Evolutionary conservation across 92 coral and sea anemone genomes (phyloP), one percentile per base, ranked within the genome.

Genomic region (Zoanthus solanderi): DNA sequence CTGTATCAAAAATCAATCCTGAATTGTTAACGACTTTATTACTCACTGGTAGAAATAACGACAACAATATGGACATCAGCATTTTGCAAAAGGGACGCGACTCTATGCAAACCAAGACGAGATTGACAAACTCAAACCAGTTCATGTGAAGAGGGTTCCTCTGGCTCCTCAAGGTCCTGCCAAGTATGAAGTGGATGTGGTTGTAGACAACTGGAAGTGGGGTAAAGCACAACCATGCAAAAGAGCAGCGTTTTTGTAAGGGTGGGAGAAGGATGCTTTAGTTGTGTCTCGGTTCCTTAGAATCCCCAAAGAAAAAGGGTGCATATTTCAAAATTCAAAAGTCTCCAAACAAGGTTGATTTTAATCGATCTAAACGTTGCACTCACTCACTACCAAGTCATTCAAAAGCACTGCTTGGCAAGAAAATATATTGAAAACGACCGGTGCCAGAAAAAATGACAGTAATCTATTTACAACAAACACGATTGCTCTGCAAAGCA

Each of bases 391-490:
- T 50, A 7, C 56, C 56, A 50, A 50, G 56, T 7, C 56, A 50
- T 50, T 50, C 2, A 54, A 79, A 71, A 23, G 9, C 30, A 34
- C 4, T 88, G 92, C 42, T 60, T 89, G 7, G 90, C 89, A 56
- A 47, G 94, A 37, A 91, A 88, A 68, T 87, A 47, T 50, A 84
- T 91, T 0, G 90, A 88, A 48, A 88, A 78, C 18, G 92, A 91
- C 78, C 77, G 92, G 14, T 91, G 92, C 73, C 94, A 91, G 69
- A 88, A 79, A 50, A 78, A 29, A 89, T 89, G 87, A 81, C 52
- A 71, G 90, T 92, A 37, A 85, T 92, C 28, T 92, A 89, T 54
- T 56, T 92, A 28, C 90, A 84, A 45, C 74, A 23, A 9, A 15
- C 94, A 92, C 50, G 79, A 84, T 48, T 89, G 90, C 90, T 16